A percentile compares a stretch with the other conserved stretches of the same genome.
Conservation (phyloP, 1,140 invertebrate genomes). For the Trissolcus basalis region DNA sequence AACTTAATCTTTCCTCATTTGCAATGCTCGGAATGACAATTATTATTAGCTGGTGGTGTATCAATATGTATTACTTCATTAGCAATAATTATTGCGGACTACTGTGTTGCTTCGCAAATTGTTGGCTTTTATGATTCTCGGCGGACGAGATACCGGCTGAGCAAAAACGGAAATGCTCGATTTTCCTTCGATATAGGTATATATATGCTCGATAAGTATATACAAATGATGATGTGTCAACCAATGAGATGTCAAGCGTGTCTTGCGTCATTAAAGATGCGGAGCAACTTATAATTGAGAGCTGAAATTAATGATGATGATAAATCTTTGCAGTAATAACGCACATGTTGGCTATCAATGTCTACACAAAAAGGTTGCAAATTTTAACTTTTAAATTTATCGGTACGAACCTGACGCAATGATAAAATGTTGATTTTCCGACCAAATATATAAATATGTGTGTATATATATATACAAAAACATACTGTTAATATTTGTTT, state of each 20-base stretch:
- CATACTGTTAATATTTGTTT: too few relatives aligned
- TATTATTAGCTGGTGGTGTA: slow-evolving; percentile 29
- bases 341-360: not conserved
- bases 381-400: too few relatives aligned
- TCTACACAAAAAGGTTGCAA: slow-evolving; percentile 2
- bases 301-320: slow-evolving; percentile 25
- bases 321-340: slow-evolving; percentile 40
- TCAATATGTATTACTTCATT: slow-evolving; percentile 57
- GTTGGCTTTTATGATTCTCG: slow-evolving; percentile 12
- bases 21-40: slow-evolving; percentile 37
- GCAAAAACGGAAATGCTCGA: slow-evolving; percentile 43
- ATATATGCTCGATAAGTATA: slow-evolving; percentile 18
- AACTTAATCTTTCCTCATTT: slow-evolving; percentile 41
- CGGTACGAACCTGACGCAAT: too few relatives aligned
- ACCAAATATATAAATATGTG: too few relatives aligned
- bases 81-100: slow-evolving; percentile 44
- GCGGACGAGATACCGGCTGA: not conserved
- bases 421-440: too few relatives aligned
- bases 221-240: slow-evolving; percentile 38
- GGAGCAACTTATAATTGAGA: slow-evolving; percentile 22
- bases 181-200: slow-evolving; percentile 13
- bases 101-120: slow-evolving; percentile 45
- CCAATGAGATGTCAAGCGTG: slow-evolving; percentile 37
- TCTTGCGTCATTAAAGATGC: slow-evolving; percentile 42
- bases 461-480: too few relatives aligned